These are phyloP conservation scores for Cordilura impudica DNA, from an alignment of 2,888 invertebrate genomes.

Conservation along the genomic window DNA sequence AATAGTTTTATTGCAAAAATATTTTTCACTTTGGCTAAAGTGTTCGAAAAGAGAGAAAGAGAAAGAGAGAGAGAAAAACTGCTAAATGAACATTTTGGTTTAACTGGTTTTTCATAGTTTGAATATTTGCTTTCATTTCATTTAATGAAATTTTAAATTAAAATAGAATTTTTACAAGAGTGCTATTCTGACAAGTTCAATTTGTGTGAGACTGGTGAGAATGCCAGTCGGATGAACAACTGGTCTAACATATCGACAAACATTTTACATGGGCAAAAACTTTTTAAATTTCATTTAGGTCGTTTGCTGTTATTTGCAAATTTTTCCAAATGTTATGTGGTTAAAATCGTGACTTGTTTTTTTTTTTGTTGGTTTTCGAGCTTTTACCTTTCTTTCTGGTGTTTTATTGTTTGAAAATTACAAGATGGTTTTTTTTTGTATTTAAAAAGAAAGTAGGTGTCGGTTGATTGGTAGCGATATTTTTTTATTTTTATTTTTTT, in stretches of 20 bases:
- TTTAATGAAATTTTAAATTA: slow-evolving; percentile 4
- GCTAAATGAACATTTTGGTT: background rate
- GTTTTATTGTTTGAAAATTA: slow-evolving; percentile 50
- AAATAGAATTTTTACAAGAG: background rate
- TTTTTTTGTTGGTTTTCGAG: slow-evolving; percentile 25
- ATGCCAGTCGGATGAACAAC: background rate
- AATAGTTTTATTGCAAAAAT: background rate
- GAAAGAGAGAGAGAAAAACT: background rate
- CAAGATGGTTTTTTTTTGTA: background rate
- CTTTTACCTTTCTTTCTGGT: slow-evolving; percentile 76
- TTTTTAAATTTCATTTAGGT: slow-evolving; percentile 41
- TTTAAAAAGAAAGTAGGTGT: slow-evolving; percentile 56
- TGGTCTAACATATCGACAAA: background rate
- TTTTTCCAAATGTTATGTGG: slow-evolving; percentile 50
- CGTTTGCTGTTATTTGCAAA: slow-evolving; percentile 38
- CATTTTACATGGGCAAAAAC: slow-evolving; percentile 4
- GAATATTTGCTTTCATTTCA: background rate
- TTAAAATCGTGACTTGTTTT: slow-evolving; percentile 61
- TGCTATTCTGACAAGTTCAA: background rate
- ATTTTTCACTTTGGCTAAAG: background rate
- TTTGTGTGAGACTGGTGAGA: background rate
- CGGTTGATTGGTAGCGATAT: slow-evolving; percentile 56
- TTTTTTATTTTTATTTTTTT: slow-evolving; percentile 33
- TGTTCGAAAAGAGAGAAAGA: background rate
- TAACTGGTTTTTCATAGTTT: slow-evolving; percentile 9